Conservation (phyloP, 2,888 invertebrate species). For the Tachina fera region DNA sequence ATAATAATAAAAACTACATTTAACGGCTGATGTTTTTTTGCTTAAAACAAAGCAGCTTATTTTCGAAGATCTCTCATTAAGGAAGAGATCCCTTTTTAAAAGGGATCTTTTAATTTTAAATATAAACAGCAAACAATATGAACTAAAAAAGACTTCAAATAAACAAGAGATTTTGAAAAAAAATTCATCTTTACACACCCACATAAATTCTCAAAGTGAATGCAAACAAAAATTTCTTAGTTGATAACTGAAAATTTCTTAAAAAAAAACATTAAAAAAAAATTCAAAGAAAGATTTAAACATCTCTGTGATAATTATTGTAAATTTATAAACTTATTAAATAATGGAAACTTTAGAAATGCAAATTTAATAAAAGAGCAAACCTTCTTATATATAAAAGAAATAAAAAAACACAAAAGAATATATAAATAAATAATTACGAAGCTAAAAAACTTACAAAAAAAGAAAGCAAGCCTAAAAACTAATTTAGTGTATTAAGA, state of each 20-base stretch:
- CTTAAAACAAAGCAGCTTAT: constrained; percentile 66
- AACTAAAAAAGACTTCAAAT: constrained; percentile 52
- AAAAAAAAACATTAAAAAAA: constrained; percentile 79
- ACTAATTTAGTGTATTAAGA: constrained; percentile 74
- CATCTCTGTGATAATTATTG: constrained; percentile 83
- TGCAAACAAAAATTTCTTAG: constrained; percentile 72
- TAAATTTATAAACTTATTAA: constrained; percentile 81
- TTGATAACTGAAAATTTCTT: constrained; percentile 74
- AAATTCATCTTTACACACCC: constrained; percentile 22
- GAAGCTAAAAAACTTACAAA: constrained; percentile 74
- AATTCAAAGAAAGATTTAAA: constrained; percentile 83
- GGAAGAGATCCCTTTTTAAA: constrained; percentile 54
- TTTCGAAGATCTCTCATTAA: constrained; percentile 77
- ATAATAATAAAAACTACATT: constrained; percentile 37
- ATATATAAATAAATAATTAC: constrained; percentile 74
- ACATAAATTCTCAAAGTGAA: constrained; percentile 79
- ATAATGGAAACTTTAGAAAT: constrained; percentile 74
- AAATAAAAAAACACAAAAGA: constrained; percentile 68
- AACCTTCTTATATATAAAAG: constrained; percentile 75
- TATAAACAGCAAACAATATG: constrained; percentile 42
- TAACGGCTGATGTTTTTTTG: constrained; percentile 35
- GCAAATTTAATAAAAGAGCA: constrained; percentile 75
- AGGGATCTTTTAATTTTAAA: constrained; percentile 50
- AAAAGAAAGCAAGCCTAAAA: constrained; percentile 72
- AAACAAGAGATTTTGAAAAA: constrained; percentile 70